A percentile compares a stretch with the other conserved stretches of the same genome.
Evolutionary conservation across 2,888 invertebrate species (phyloP).

Genomic region (Macaria notata): DNA sequence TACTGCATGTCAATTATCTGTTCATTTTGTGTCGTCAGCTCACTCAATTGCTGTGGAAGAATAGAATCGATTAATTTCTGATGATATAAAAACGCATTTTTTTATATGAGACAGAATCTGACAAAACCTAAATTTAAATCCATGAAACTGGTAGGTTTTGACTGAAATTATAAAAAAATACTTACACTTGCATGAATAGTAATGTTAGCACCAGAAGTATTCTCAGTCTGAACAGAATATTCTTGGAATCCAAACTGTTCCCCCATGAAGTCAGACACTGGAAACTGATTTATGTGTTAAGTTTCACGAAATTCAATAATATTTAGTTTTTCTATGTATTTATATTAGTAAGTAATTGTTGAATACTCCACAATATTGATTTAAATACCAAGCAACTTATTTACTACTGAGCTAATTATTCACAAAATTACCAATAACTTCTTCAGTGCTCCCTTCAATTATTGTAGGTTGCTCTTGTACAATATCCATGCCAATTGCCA

Average conservation of each 20-base stretch:
- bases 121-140: too few species aligned
- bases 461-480: conserved; percentile 64
- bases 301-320: too few species aligned
- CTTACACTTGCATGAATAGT: conserved; percentile 58
- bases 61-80: too few species aligned
- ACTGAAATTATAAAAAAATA: neutral
- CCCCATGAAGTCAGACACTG: conserved; percentile 68
- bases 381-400: too few species aligned
- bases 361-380: too few species aligned
- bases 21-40: conserved; percentile 37
- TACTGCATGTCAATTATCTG: conserved; percentile 15
- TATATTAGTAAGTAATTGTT: too few species aligned
- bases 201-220: conserved; percentile 46
- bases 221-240: conserved; percentile 57
- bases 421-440: conserved; percentile 62
- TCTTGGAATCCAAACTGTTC: conserved; percentile 68
- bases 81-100: too few species aligned
- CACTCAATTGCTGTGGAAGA: conserved; percentile 24
- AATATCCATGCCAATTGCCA: conserved; percentile 61
- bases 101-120: too few species aligned
- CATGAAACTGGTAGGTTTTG: too few species aligned
- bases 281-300: neutral
- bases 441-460: conserved; percentile 70
- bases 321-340: too few species aligned
- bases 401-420: too few species aligned